phyloP scores from a whole-genome alignment of 2,888 invertebrate species.

The Loripinus fragilis region DNA sequence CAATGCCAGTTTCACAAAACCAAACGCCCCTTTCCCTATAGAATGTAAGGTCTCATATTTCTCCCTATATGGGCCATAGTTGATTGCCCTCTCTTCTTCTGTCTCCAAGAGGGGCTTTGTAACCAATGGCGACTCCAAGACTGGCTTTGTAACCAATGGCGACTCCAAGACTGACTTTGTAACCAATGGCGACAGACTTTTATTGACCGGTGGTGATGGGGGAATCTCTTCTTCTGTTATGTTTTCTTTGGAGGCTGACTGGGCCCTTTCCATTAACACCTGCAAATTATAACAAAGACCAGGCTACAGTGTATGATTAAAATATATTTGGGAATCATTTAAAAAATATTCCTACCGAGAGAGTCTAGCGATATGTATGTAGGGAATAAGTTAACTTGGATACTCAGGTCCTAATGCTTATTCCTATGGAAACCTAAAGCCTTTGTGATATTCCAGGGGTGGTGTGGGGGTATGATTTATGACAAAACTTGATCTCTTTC shows the following conservation, averaged over 20 bases:
- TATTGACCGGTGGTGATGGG: not conserved
- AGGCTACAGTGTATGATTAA: no score
- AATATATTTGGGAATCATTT: no score
- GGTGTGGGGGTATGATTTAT: no score
- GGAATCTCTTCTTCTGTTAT: constrained; percentile 44
- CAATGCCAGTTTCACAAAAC: constrained; percentile 89
- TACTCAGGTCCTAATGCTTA: no score
- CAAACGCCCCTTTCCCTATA: constrained; percentile 90
- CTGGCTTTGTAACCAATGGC: not conserved
- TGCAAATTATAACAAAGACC: constrained; percentile 14
- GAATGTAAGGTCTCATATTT: constrained; percentile 87
- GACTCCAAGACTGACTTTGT: constrained; percentile 34
- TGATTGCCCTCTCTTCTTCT: constrained; percentile 55
- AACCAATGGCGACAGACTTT: not conserved
- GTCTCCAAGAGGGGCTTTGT: constrained; percentile 32
- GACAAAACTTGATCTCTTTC: no score
- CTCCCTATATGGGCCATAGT: constrained; percentile 79
- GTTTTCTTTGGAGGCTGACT: constrained; percentile 63
- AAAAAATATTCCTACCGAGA: no score
- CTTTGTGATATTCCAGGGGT: no score
- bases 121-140: not conserved
- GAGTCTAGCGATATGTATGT: no score
- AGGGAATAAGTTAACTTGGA: no score
- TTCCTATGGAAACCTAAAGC: no score
- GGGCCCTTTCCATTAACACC: constrained; percentile 64